Percentiles rank a stretch among this genome's conserved stretches.
Evolutionary conservation across 2,797 vertebrate genomes (phyloP).

Genomic region (Sebastes reedi): DNA sequence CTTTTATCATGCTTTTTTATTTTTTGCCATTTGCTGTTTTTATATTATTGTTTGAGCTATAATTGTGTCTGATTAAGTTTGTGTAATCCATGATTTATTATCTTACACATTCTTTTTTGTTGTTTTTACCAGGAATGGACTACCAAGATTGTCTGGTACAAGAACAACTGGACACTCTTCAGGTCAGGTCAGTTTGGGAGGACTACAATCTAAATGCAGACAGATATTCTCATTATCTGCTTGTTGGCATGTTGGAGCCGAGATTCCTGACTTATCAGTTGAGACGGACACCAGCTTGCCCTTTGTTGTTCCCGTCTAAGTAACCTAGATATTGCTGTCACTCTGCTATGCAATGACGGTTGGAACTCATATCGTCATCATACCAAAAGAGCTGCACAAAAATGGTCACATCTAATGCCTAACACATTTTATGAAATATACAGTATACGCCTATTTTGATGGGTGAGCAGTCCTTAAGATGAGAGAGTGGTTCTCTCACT

Average conservation of each 20-base stretch:
- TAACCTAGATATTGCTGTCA: conserved; percentile 41
- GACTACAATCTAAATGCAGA: conserved; percentile 20
- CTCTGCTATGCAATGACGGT: conserved; percentile 21
- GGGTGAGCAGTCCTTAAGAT: background rate
- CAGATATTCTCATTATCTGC: conserved; percentile 42
- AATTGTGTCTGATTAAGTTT: background rate
- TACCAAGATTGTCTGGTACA: background rate
- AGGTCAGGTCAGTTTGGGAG: background rate
- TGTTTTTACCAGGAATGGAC: background rate
- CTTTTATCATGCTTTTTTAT: background rate
- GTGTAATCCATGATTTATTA: background rate
- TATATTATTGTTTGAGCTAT: background rate
- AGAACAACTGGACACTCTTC: background rate
- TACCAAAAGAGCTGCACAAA: background rate
- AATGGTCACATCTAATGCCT: background rate
- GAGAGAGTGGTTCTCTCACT: conserved; percentile 13
- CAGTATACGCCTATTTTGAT: background rate
- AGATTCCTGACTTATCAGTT: conserved; percentile 60
- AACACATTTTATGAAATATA: background rate
- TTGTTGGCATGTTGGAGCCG: conserved; percentile 16
- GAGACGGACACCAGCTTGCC: conserved; percentile 13
- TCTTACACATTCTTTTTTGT: background rate
- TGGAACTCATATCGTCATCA: background rate
- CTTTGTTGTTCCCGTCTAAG: conserved; percentile 13
- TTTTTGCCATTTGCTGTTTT: background rate